Base-by-base conservation (phyloP, 2,888 invertebrate species). In the Aleiodes testaceus region DNA sequence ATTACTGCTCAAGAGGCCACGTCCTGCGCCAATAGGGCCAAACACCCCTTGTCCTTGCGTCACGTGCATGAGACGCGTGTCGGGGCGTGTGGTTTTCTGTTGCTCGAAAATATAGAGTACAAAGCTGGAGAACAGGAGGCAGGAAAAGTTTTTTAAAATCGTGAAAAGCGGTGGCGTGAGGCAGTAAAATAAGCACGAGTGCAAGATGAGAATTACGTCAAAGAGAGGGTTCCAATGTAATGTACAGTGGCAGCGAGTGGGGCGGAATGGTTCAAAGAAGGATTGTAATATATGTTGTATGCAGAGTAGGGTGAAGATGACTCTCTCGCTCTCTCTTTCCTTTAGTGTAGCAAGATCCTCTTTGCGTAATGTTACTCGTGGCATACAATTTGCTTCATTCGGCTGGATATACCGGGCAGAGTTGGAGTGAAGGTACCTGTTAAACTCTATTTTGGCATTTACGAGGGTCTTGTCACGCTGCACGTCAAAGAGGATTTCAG, bases 51-150 rank as follows among this genome's bases (percentile, higher is more conserved):
- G 53, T 71, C 73, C 72, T 70, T 78, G 77, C 80, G 84, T 84
- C 84, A 85, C 83, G 83, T 84, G 84, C 84, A 83, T 75, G 70
- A 69, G 73, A 79, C 82, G 79, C 82, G 80, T 80, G 78, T 74
- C 78, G 73, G 64, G 66, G 70, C 79, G 76, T 78, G 78, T 74
- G 76, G 77, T 77, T 80, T 82, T 78, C 74, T 73, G 78, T 79
- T 79, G 78, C 79, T 78, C 72, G 76, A 77, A 55, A 70, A 70
- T 53, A 68, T 45, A 70, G 69, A 64, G 53, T 47, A 63, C 22
- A 47, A 59, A 16, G 47, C 45, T 36, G n/a, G 44, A 14, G 49
- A 22, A 45, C 26, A 64, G 26, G 66, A 66, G 50, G 68, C 18
- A 30, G 63, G 9, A 49, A n/a, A 47, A 47, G 12, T 26, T 16